Conservation (phyloP, 2,113 vertebrate species). For the Thryonomys swinderianus region DNA sequence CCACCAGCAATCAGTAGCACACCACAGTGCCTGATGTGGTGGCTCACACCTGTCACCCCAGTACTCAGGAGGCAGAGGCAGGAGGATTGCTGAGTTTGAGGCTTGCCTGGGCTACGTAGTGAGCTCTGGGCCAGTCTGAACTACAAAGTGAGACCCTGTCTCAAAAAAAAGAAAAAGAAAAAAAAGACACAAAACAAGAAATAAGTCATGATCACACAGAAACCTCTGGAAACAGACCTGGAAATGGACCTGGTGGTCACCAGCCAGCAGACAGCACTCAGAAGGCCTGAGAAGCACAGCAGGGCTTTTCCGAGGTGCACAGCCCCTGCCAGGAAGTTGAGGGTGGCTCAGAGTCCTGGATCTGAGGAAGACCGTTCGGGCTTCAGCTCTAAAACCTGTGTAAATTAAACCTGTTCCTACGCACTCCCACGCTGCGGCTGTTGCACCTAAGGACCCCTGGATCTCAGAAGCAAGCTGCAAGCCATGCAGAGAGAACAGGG, state of each 20-base stretch:
- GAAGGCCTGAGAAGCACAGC: background rate
- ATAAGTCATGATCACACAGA: background rate
- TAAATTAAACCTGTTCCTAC: background rate
- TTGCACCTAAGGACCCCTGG: too few relatives aligned
- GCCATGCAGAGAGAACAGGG: too few relatives aligned
- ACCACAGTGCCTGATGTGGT: too few relatives aligned
- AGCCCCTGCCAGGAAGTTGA: too few relatives aligned
- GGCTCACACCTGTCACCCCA: too few relatives aligned
- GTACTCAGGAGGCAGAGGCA: too few relatives aligned
- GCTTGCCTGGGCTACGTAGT: too few relatives aligned
- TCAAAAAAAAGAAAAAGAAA: background rate
- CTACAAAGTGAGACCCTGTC: too few relatives aligned
- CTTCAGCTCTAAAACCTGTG: background rate
- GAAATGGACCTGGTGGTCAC: background rate
- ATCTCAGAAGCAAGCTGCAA: background rate
- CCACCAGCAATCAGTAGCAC: too few relatives aligned
- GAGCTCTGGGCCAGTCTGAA: too few relatives aligned
- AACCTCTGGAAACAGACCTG: background rate
- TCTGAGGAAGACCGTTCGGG: background rate
- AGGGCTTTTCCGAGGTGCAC: fast-evolving
- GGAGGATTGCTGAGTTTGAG: too few relatives aligned
- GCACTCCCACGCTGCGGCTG: fast-evolving
- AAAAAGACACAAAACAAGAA: background rate
- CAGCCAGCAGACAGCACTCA: background rate
- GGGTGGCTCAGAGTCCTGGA: background rate